phyloP scores from a whole-genome alignment of 2,888 invertebrate species.

The Pseudococcus longispinus region DNA sequence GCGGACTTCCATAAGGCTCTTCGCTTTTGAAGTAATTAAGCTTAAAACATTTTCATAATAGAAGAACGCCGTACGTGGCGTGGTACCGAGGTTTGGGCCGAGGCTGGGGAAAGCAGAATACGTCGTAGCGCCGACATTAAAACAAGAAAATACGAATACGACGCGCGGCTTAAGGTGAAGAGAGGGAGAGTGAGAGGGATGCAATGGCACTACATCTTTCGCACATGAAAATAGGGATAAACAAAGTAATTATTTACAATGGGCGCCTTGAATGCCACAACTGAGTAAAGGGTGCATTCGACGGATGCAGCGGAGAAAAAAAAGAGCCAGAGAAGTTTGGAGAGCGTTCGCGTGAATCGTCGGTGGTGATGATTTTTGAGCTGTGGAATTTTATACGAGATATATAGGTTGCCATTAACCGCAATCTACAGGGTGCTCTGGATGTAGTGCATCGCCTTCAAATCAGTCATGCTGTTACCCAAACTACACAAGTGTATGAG shows the following conservation, averaged over 20 bases:
- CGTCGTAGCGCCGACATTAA: neutral
- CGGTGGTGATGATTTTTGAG: neutral
- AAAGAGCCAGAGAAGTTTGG: neutral
- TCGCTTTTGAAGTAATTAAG: constrained; percentile 54
- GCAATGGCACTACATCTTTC: neutral
- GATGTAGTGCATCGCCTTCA: no score
- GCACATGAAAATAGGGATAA: constrained; percentile 45
- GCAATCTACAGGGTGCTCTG: neutral
- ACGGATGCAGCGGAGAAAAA: constrained; percentile 10
- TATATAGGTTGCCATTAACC: neutral
- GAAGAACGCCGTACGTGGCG: neutral
- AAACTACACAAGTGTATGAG: no score
- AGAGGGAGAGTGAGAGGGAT: neutral
- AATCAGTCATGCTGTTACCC: no score
- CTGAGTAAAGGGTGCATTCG: constrained; percentile 47
- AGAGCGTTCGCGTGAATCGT: neutral
- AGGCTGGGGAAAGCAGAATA: no score
- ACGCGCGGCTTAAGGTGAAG: neutral
- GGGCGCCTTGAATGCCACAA: neutral
- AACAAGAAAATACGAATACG: neutral
- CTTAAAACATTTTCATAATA: constrained; percentile 56
- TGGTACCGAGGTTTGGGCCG: neutral
- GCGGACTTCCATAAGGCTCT: constrained; percentile 7
- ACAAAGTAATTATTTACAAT: constrained; percentile 54
- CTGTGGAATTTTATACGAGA: neutral